Base-by-base conservation (phyloP, 1,140 invertebrate species). In the Eupeodes corollae region DNA sequence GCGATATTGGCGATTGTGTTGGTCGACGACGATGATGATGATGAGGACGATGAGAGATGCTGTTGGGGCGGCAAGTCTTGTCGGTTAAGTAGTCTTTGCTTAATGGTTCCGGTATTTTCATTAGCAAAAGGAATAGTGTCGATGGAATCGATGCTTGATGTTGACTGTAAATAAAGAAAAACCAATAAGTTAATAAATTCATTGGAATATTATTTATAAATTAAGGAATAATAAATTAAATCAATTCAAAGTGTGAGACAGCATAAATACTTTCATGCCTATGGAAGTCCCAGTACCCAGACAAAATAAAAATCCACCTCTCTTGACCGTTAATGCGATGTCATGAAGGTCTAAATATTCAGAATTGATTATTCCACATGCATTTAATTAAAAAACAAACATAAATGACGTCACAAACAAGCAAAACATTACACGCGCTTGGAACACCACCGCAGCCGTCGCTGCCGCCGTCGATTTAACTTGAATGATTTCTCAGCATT, bases 101-200 rank as follows among this genome's bases (percentile, higher is more conserved):
- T 94, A 62, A 98, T 98, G 19, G 95, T 98, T 11, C 94, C 95
- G 32, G 92, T 91, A 73, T 98, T 97, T 65, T 98, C 95, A 70
- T 98, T 98, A 49, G 95, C 94, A 72, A 98, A 98, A 34, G 94
- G 94, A 65, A 98, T 79, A 55, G 91, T 93, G 70, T 97, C 93
- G 39, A 68, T 68, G 18, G 91, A 94, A 73, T 96, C 88, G 44
- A 89, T 91, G 72, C 91, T 95, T 50, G 91, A 93, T 74, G 83
- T 93, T 56, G 91, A 94, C 83, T 92, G 75, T 30, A 37, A 30
- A 1, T 13, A 37, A 15, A 47, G 1, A 43, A 21, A 31, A 1
- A 26, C 46, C 13, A 39, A 39, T 15, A n/a, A 42, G 34, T 14
- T 34, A 40, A 15, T n/a, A 31, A 16, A 35, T 26, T 5, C 15